A percentile compares a stretch with the other conserved stretches of the same genome.
phyloP scores from a whole-genome alignment of 2,888 invertebrate genomes.

The Dynastes hyllus region DNA sequence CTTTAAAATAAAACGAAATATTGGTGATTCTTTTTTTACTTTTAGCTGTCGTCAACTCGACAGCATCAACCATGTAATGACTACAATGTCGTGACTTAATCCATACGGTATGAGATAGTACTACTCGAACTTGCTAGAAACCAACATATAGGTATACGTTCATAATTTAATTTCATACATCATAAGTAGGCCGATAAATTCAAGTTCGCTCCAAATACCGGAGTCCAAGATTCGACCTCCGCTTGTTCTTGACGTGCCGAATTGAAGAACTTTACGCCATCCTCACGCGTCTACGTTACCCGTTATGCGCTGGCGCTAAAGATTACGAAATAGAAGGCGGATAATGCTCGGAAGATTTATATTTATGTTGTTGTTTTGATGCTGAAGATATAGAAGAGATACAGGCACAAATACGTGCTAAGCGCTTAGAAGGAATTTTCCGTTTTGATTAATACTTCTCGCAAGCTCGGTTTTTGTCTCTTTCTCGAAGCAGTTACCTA shows the following conservation, averaged over 20 bases:
- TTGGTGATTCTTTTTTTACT: no score
- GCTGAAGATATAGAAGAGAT: background rate
- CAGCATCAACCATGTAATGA: no score
- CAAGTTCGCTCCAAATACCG: conserved; percentile 11
- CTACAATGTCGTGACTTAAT: no score
- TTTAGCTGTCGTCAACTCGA: no score
- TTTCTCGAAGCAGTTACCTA: no score
- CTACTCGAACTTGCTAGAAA: no score
- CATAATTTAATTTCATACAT: no score
- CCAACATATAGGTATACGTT: no score
- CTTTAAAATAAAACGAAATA: no score
- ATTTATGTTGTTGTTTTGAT: conserved; percentile 15
- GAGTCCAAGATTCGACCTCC: conserved; percentile 1
- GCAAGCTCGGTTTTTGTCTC: background rate
- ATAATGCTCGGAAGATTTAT: conserved; percentile 4
- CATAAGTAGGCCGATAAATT: conserved; percentile 3
- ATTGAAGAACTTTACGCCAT: background rate
- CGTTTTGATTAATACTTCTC: background rate
- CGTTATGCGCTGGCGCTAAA: conserved; percentile 11
- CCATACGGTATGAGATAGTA: no score
- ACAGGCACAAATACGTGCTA: no score
- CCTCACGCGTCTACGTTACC: background rate
- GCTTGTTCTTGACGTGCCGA: background rate
- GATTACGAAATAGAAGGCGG: conserved; percentile 5
- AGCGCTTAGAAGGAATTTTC: no score